Evolutionary conservation across 2,888 invertebrate species (phyloP), one percentile per base, ranked within the genome.

Genomic region (Apotomis capreana): DNA sequence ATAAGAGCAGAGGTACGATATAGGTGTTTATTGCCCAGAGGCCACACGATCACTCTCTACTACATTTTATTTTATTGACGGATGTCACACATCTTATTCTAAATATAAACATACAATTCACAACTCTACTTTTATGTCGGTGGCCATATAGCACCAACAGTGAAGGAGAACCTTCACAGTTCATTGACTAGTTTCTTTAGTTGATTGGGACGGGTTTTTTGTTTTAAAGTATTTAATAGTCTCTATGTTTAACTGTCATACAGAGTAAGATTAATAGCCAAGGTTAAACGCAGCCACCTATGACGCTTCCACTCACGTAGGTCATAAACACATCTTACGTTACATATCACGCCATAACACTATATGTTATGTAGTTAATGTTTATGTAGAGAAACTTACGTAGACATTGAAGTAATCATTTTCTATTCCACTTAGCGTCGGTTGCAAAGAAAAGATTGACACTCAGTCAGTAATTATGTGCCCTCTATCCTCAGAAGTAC

Each of bases 231-330:
- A 9, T 37, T 62, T 26, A 63, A 36, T 36, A 51, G 10, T 26
- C 46, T 64, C 40, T 3, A 54, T 44, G 52, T 54, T 55, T 55
- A 15, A 26, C 60, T 65, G n/a, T 26, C 55, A 65, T 65, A 55
- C 55, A 65, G 12, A 57, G n/a, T 59, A 12, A 44, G 36, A 65
- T 65, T 44, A 70, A 60, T 46, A 15, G 36, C 12, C 59, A 70
- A 65, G 70, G 70, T 65, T 51, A 65, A 54, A 64, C 36, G 58
- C 54, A 70, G 70, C 65, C 64, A 60, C 59, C 52, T 59, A 59
- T 44, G 64, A 65, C 64, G 51, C 5, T 52, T 59, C 46, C 15
- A 60, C 8, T 51, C 26, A 26, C 12, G 13, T 49, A 52, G 49
- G 57, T 55, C 54, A 55, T 13, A 37, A 52, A 9, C 44, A 12